These are phyloP conservation scores for Ovibos moschatus DNA, from an alignment of 2,113 vertebrate species.

Conservation along the genomic window DNA sequence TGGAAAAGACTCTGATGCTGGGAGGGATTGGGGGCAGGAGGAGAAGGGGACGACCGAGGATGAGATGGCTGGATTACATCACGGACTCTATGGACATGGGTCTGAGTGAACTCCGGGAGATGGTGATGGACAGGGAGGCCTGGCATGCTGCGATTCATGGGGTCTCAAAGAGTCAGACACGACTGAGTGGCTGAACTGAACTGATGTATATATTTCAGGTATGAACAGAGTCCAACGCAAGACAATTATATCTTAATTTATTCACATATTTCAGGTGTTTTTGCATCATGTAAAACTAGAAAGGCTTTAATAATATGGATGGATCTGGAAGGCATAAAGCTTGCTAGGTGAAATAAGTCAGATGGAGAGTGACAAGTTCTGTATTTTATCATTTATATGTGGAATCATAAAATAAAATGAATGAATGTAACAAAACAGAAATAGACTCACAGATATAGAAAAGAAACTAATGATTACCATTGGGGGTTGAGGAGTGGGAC, in stretches of 20 bases:
- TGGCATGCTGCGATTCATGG: too few species aligned
- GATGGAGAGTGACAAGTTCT: not conserved
- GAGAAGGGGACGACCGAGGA: too few species aligned
- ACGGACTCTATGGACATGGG: too few species aligned
- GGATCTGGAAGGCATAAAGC: not conserved
- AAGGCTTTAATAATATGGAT: conserved; percentile 51
- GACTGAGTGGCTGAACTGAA: too few species aligned
- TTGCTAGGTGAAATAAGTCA: not conserved
- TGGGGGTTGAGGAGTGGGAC: not conserved
- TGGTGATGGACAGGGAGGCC: too few species aligned
- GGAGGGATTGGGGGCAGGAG: too few species aligned
- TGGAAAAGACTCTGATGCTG: too few species aligned
- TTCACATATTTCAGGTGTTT: not conserved
- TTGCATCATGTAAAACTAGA: conserved; percentile 61
- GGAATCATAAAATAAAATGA: not conserved
- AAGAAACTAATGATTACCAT: not conserved
- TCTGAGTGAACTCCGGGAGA: too few species aligned
- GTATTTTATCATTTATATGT: not conserved
- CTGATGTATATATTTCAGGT: not conserved
- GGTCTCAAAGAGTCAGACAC: too few species aligned
- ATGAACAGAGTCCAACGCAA: not conserved
- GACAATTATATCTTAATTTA: conserved; percentile 47
- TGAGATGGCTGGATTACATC: too few species aligned
- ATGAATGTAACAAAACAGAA: not conserved
- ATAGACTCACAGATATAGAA: not conserved